phyloP scores from a whole-genome alignment of 2,888 invertebrate species.

The Apomyelois bistriatella region DNA sequence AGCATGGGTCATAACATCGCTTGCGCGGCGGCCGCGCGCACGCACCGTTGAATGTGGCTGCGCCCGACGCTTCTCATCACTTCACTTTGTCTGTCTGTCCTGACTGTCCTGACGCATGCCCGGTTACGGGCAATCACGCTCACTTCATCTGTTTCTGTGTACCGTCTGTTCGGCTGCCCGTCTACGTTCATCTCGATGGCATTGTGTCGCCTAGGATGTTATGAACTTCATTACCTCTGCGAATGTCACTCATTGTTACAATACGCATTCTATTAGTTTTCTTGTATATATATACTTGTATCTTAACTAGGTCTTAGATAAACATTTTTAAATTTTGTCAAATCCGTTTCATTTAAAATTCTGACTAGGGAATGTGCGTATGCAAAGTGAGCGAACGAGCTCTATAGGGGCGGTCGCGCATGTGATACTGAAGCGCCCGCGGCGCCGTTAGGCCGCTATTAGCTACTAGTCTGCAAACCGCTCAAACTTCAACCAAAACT shows the following conservation, averaged over 20 bases:
- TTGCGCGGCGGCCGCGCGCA: slow-evolving; percentile 77
- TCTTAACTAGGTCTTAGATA: slow-evolving; percentile 64
- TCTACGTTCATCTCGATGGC: slow-evolving; percentile 73
- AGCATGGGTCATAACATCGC: slow-evolving; percentile 79
- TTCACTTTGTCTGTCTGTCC: slow-evolving; percentile 79
- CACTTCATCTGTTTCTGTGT: slow-evolving; percentile 79
- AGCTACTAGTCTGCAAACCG: slow-evolving; percentile 51
- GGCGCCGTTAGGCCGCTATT: slow-evolving; percentile 45
- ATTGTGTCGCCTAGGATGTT: slow-evolving; percentile 69
- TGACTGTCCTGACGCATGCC: slow-evolving; percentile 79
- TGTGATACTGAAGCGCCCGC: slow-evolving; percentile 37
- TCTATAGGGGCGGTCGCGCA: slow-evolving; percentile 55
- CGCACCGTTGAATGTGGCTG: slow-evolving; percentile 79
- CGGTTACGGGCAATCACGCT: slow-evolving; percentile 77
- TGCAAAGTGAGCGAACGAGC: slow-evolving; percentile 28
- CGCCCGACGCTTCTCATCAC: slow-evolving; percentile 79
- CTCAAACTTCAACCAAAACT: slow-evolving; percentile 50
- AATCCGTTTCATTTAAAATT: slow-evolving; percentile 44
- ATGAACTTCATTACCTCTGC: slow-evolving; percentile 70
- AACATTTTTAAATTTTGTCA: slow-evolving; percentile 39
- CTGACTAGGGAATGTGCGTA: slow-evolving; percentile 45
- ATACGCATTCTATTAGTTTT: slow-evolving; percentile 76
- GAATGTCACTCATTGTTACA: slow-evolving; percentile 73
- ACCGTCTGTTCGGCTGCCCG: slow-evolving; percentile 72
- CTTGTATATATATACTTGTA: slow-evolving; percentile 57